Evolutionary conservation across 2,888 invertebrate species (phyloP), one percentile per base, ranked within the genome.

Genomic region (Dasysyrphus albostriatus): DNA sequence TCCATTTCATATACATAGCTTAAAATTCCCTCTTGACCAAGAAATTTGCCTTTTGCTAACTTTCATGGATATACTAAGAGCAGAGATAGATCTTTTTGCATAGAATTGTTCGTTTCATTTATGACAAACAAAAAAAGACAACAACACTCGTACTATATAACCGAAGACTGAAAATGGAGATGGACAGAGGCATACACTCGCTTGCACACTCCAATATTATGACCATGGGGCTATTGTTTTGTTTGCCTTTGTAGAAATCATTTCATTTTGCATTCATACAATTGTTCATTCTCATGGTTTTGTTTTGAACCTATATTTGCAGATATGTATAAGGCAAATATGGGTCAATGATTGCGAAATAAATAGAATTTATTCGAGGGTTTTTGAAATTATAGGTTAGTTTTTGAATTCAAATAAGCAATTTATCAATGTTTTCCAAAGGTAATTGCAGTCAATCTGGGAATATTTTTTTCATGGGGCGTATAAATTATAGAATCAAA

Each of bases 21-120:
- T 24, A 29, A 29, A 63, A 63, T 44, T 63, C 63, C 63, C 63
- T 63, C 42, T 29, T 63, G 63, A 63, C 63, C 29, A 44, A 63
- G 44, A 63, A 44, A 24, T 7, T 42, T 61, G 61, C 10, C 10
- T 42, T 42, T 24, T 24, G 2, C 42, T n/a, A 24, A 42, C 4
- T 42, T 24, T 42, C 42, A 61, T 61, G 34, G 39, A 39, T 61
- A n/a, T 9, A 19, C 59, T 59, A 19, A n/a, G n/a, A 56, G 14
- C 0, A 16, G 61, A 39, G 1, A n/a, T n/a, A 24, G 12, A 8
- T 6, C 42, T 39, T 8, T 39, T 24, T 24, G 24, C 59, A 58
- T 19, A 12, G 12, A 59, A 19, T 12, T 39, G 59, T 59, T 59
- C 34, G 4, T 24, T 61, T 61, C 19, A 24, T n/a, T n/a, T 8